These are phyloP conservation scores for Pyrocephalus nanus DNA, from an alignment of 2,797 vertebrate species.

Conservation along the genomic window DNA sequence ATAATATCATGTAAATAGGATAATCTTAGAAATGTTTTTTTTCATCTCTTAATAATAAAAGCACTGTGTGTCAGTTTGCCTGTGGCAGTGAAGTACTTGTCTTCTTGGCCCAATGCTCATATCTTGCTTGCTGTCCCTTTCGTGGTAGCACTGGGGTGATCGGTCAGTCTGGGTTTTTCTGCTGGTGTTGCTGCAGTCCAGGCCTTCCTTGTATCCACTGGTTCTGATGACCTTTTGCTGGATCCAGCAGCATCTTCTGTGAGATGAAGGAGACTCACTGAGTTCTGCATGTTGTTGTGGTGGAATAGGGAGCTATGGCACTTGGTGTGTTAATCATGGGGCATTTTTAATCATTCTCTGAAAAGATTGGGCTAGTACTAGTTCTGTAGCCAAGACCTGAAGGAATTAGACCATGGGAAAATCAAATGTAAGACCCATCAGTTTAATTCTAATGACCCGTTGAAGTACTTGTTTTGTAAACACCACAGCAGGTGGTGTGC, in stretches of 20 bases:
- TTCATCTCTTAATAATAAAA: not conserved
- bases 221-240: not conserved
- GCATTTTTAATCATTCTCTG: not conserved
- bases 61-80: not conserved
- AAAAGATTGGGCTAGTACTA: not conserved
- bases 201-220: not conserved
- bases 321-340: not conserved
- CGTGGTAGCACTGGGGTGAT: not conserved
- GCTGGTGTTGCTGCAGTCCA: not conserved
- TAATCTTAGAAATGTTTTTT: not conserved
- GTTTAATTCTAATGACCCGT: not conserved
- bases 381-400: not conserved
- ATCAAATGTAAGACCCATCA: not conserved
- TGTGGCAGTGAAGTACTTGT: fast-evolving
- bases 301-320: not conserved
- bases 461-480: not conserved
- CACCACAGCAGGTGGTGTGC: not conserved
- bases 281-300: not conserved
- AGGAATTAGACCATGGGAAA: not conserved
- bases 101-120: not conserved
- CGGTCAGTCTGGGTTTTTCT: not conserved
- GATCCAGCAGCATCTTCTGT: not conserved
- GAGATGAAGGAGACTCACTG: not conserved
- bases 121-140: not conserved
- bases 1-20: not conserved